Conservation (phyloP, 2,797 vertebrate species). For the Oophaga sylvatica region DNA sequence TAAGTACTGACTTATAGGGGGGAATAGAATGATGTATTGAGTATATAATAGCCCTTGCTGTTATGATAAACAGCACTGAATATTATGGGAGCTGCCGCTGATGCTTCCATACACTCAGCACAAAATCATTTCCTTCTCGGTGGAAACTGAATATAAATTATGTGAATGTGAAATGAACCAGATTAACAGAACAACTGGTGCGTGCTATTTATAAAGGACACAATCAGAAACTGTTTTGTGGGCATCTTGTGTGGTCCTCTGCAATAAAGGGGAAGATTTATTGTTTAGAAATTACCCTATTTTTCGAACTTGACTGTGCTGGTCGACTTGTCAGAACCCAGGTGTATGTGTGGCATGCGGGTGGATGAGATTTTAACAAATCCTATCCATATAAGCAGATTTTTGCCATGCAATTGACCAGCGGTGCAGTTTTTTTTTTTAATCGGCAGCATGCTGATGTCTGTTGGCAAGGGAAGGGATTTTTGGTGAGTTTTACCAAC, state of each 20-base stretch:
- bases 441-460: too few species aligned
- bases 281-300: background rate
- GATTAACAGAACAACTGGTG: background rate
- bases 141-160: conserved; percentile 57
- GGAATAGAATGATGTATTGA: background rate
- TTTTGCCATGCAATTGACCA: too few species aligned
- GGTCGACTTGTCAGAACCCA: too few species aligned
- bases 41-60: conserved; percentile 15
- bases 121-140: conserved; percentile 66
- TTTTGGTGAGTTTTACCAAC: too few species aligned
- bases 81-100: background rate
- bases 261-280: background rate
- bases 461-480: too few species aligned
- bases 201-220: background rate
- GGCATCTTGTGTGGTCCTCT: conserved; percentile 17
- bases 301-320: too few species aligned
- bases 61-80: conserved; percentile 32
- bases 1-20: background rate
- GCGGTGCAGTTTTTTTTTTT: too few species aligned
- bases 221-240: background rate
- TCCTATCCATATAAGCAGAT: too few species aligned
- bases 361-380: too few species aligned
- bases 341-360: too few species aligned
- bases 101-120: conserved; percentile 23
- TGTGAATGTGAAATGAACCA: conserved; percentile 29